A percentile compares a stretch with the other conserved stretches of the same genome.
Conservation (phyloP, 1,140 invertebrate species). For the Diuraphis noxia region DNA sequence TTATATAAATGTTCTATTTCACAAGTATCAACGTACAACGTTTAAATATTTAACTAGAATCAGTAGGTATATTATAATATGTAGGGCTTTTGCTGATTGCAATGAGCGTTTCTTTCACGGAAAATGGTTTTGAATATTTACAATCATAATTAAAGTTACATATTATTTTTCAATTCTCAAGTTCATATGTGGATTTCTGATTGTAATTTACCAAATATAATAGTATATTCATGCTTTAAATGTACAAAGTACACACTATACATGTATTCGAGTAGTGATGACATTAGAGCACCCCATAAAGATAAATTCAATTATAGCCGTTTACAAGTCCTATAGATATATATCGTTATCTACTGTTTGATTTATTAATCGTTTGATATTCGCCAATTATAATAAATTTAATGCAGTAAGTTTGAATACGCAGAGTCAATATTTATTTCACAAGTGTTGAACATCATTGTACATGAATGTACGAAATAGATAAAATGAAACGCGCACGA, state of each 20-base stretch:
- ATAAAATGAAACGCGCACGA: background rate
- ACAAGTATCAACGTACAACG: background rate
- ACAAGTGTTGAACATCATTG: background rate
- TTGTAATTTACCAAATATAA: background rate
- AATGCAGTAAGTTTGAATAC: background rate
- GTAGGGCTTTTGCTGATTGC: background rate
- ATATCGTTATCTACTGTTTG: background rate
- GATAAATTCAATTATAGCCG: background rate
- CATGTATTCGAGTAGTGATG: background rate
- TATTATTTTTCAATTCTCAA: background rate
- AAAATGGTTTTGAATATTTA: background rate
- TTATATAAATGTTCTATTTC: constrained; percentile 6
- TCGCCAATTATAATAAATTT: constrained; percentile 9
- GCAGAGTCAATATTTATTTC: background rate
- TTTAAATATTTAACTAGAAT: background rate
- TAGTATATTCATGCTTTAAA: background rate
- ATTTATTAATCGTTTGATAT: constrained; percentile 1
- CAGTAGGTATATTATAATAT: background rate
- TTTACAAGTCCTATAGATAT: background rate
- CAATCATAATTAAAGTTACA: too few species aligned
- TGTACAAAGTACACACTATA: background rate
- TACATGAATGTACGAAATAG: background rate
- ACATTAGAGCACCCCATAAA: background rate
- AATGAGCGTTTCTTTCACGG: background rate
- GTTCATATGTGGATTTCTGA: background rate